These are phyloP conservation scores for Eucera pruinosa DNA, from an alignment of 2,888 invertebrate genomes.

Conservation along the genomic window DNA sequence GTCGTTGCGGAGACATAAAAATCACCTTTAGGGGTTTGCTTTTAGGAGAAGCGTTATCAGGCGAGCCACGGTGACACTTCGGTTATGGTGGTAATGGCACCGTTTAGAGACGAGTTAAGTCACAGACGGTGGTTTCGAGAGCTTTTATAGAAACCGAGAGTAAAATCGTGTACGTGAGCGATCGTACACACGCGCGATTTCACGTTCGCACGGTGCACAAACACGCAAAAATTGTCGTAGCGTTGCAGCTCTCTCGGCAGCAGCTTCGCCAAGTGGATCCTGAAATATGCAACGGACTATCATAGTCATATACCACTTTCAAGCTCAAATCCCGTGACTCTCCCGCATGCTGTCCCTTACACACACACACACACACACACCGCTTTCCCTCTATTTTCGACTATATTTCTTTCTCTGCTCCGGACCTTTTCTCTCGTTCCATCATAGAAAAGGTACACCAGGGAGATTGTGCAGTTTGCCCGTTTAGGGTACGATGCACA, in stretches of 20 bases:
- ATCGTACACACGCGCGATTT: constrained; percentile 18
- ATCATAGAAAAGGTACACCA: constrained; percentile 24
- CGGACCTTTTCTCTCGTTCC: constrained; percentile 6
- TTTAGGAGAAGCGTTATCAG: constrained; percentile 21
- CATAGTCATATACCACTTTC: constrained; percentile 70
- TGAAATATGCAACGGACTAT: constrained; percentile 75
- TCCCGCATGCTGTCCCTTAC: constrained; percentile 10
- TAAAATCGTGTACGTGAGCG: constrained; percentile 35
- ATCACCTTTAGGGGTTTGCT: constrained; percentile 16
- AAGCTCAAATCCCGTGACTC: constrained; percentile 64
- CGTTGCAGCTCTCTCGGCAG: constrained; percentile 29
- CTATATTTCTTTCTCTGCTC: constrained; percentile 17
- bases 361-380: neutral
- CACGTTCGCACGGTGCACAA: neutral
- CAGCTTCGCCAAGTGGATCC: constrained; percentile 61
- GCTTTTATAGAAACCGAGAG: constrained; percentile 59
- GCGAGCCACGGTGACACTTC: constrained; percentile 40
- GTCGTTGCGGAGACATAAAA: constrained; percentile 11
- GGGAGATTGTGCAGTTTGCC: constrained; percentile 33
- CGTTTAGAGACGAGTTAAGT: constrained; percentile 57
- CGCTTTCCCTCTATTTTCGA: constrained; percentile 30
- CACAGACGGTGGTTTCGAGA: constrained; percentile 47
- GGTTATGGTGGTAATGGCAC: constrained; percentile 58
- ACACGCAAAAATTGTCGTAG: constrained; percentile 53
- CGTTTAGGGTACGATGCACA: constrained; percentile 50